Conservation (phyloP, 92 coral and sea anemone genomes). For the Actinostola sp. region DNA sequence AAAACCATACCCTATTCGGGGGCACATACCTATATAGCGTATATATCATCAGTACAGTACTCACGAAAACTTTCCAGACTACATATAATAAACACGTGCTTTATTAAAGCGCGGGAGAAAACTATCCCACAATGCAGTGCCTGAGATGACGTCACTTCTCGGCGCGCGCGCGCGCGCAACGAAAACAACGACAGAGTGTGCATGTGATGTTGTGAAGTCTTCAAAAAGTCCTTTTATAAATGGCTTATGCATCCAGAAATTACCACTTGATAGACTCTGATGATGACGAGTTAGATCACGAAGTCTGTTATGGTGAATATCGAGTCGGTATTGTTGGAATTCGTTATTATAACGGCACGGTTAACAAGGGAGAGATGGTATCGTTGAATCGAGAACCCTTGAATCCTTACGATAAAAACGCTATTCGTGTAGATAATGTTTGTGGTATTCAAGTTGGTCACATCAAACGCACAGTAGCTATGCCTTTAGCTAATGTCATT, state of each 20-base stretch:
- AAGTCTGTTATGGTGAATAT: constrained; percentile 68
- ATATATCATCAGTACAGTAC: too few relatives aligned
- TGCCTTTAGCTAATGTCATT: constrained; percentile 72
- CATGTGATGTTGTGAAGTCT: constrained; percentile 1
- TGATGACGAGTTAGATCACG: constrained; percentile 72
- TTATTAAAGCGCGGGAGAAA: constrained; percentile 18
- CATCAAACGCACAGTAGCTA: constrained; percentile 71
- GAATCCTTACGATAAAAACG: constrained; percentile 83
- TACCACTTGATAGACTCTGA: constrained; percentile 48
- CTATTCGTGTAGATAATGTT: constrained; percentile 79
- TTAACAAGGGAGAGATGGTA: constrained; percentile 80
- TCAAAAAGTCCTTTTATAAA: neutral
- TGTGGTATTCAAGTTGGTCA: constrained; percentile 83
- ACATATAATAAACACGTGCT: too few relatives aligned
- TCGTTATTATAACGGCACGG: constrained; percentile 78
- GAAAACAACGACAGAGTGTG: neutral
- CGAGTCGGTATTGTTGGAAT: constrained; percentile 77
- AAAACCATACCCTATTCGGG: too few relatives aligned
- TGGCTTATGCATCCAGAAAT: constrained; percentile 31
- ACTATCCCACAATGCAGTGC: constrained; percentile 24
- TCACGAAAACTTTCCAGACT: too few relatives aligned
- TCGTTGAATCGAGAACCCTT: constrained; percentile 72
- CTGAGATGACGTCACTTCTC: neutral
- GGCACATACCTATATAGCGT: too few relatives aligned
- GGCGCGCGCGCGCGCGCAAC: neutral